Evolutionary conservation across 2,888 invertebrate genomes (phyloP), one percentile per base, ranked within the genome.

Genomic region (Heliothis peltigera): DNA sequence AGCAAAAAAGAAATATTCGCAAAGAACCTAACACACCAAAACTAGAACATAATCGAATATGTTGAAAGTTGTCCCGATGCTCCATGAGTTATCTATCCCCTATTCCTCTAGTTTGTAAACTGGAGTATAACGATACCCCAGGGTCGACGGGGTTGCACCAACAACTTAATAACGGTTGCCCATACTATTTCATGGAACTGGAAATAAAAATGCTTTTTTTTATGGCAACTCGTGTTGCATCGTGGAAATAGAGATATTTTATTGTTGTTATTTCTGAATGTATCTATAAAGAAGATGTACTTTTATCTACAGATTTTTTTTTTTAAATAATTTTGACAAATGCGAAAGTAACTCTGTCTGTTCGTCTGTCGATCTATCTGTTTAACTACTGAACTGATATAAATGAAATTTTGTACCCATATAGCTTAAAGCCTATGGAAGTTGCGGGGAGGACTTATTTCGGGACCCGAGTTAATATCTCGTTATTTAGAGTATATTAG

Each of bases 161-260:
- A 54, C 66, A 60, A 72, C 71, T 66, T 60, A 57, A 70, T 71
- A 71, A 71, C 71, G n/a, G 18, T 55, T 59, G 15, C 48, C 21
- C 32, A 39, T 54, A 54, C 46, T 55, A 25, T 54, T 70, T n/a
- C 22, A 39, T n/a, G 53, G 64, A 44, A 42, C 21, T 43, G 49
- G 46, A 58, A 59, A 70, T 54, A 70, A 18, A 44, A 44, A 15
- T 28, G 69, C 53, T 68, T 48, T 39, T 35, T 39, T 35, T 39
- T 47, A 48, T 60, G 68, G 21, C 35, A 58, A 52, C 6, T 22
- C n/a, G 22, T 5, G 8, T 7, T 46, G 51, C 32, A 18, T 22
- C 39, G 15, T 22, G 7, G 43, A n/a, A n/a, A n/a, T n/a, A n/a
- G n/a, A n/a, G n/a, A n/a, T 28, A 28, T 1, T 28, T 28, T 28